Base-by-base conservation (phyloP, 2,888 invertebrate species). In the Ichneumon xanthorius region DNA sequence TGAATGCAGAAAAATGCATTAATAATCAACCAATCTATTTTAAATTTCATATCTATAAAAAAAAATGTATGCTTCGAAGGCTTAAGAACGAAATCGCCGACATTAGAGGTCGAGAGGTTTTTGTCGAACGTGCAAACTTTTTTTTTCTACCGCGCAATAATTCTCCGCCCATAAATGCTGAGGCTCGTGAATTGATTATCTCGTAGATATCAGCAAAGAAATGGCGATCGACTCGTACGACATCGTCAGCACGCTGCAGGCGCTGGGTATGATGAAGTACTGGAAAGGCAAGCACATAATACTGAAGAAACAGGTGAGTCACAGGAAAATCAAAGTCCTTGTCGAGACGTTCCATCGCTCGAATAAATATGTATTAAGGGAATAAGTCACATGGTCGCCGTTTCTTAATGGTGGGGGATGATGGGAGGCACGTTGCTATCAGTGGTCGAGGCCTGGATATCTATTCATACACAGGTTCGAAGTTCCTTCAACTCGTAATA, bases 271-370 rank as follows among this genome's bases (percentile, higher is more conserved):
- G 96, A 97, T 99, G 96, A 99, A 99, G 94, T 99, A 99, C 94
- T 99, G 99, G 99, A 99, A 99, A 94, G 99, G 99, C 85, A 98
- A 99, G 94, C 99, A 99, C 94, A 97, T 99, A 90, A 98, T 99
- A 73, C 95, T 99, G 77, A 99, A 98, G 94, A 98, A 98, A 94
- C 97, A 98, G 96, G 98, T 97, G 90, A 92, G 94, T 88, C 75
- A 7, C 45, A 19, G 26, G 14, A 14, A 58, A 58, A 58, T 11
- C 55, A 7, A 55, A 22, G 22, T 22, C 55, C 19, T 55, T 9
- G 1, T 11, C 22, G 55, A 55, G 22, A 22, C 9, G 22, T 11
- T 9, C 4, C 9, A 19, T 19, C 22, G 22, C 9, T 55, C n/a
- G 53, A 53, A 19, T 55, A 22, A 55, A 55, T 55, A 37, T 9